These are phyloP conservation scores for Vireo altiloquus DNA, from an alignment of 2,113 vertebrate genomes.

Conservation along the genomic window DNA sequence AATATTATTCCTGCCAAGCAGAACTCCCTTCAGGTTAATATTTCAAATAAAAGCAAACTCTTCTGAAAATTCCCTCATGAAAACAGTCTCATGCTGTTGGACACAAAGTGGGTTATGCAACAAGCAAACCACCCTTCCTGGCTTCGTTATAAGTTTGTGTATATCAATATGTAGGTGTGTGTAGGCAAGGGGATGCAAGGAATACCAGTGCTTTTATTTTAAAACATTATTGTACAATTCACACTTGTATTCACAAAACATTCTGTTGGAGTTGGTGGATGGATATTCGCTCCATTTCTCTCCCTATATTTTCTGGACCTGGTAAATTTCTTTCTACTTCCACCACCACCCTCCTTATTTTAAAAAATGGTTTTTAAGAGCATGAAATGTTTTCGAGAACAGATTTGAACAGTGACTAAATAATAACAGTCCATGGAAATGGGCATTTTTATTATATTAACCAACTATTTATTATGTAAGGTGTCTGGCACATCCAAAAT, in stretches of 20 bases:
- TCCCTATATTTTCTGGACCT: background rate
- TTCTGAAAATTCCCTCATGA: background rate
- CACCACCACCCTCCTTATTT: background rate
- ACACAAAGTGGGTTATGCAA: background rate
- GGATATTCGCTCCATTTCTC: background rate
- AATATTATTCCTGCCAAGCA: background rate
- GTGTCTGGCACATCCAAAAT: background rate
- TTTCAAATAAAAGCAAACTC: background rate
- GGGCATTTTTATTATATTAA: background rate
- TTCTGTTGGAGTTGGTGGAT: background rate
- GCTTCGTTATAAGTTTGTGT: background rate
- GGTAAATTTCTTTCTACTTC: background rate
- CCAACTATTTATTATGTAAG: background rate
- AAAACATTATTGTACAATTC: slow-evolving; percentile 2
- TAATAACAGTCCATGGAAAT: background rate
- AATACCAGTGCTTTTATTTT: slow-evolving; percentile 8
- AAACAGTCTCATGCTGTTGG: background rate
- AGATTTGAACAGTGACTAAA: background rate
- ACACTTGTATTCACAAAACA: background rate
- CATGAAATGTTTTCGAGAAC: background rate
- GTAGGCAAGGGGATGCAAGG: slow-evolving; percentile 16
- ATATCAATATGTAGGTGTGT: background rate
- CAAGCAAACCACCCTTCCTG: background rate
- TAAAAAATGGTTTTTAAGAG: background rate
- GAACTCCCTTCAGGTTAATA: background rate